These are phyloP conservation scores for Neomonachus schauinslandi DNA, from an alignment of 2,113 vertebrate genomes.

Conservation along the genomic window DNA sequence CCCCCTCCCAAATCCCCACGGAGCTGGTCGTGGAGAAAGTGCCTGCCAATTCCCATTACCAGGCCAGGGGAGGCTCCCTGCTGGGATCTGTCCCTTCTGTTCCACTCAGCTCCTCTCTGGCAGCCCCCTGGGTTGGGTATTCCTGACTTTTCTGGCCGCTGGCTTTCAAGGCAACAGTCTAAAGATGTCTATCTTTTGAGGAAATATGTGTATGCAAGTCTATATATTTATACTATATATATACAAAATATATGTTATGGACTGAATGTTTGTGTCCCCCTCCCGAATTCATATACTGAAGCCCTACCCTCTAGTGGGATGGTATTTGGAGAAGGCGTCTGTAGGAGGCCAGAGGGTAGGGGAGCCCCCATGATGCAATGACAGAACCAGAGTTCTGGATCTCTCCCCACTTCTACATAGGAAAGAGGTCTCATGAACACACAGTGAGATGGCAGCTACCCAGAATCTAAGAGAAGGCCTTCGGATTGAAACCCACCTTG, in stretches of 20 bases:
- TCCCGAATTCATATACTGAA: not conserved
- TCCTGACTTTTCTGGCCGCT: not conserved
- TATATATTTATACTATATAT: not conserved
- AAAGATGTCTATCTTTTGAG: not conserved
- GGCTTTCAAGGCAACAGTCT: not conserved
- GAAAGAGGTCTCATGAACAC: not conserved
- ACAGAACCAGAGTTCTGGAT: rapidly evolving
- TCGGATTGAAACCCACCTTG: not conserved
- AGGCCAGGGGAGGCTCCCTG: too few species aligned
- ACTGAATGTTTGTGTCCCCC: not conserved
- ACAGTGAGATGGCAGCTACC: not conserved
- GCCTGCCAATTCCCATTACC: rapidly evolving
- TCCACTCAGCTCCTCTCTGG: not conserved
- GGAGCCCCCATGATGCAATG: too few species aligned
- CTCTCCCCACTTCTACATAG: not conserved
- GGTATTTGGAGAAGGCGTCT: not conserved
- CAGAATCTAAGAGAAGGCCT: not conserved
- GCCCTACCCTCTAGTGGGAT: not conserved
- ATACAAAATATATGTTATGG: not conserved
- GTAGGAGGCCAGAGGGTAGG: not conserved
- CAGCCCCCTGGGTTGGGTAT: not conserved
- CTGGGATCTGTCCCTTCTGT: not conserved
- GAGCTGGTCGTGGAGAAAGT: not conserved
- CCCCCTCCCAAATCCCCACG: rapidly evolving
- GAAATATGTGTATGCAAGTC: not conserved